phyloP scores from a whole-genome alignment of 2,113 vertebrate genomes.

The Toxotes jaculatrix region DNA sequence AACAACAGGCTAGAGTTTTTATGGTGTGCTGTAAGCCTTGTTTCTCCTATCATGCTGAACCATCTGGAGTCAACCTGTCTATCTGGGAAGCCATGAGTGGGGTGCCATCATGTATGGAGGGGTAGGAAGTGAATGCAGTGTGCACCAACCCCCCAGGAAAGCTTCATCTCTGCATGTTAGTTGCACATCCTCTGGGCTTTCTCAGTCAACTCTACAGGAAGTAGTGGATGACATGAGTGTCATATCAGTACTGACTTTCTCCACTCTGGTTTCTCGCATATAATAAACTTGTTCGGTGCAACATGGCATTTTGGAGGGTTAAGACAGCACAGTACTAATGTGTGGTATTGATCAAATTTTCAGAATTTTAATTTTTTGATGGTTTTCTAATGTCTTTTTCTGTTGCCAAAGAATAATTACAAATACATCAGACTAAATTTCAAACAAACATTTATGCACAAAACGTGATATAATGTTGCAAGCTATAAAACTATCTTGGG shows the following conservation, averaged over 20 bases:
- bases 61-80: slow-evolving; percentile 88
- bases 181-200: slow-evolving; percentile 77
- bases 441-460: not conserved
- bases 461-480: not conserved
- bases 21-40: slow-evolving; percentile 50
- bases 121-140: slow-evolving; percentile 84
- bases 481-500: not conserved
- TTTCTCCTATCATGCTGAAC: slow-evolving; percentile 88
- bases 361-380: not conserved
- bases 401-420: not conserved
- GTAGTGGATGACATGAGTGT: slow-evolving; percentile 59
- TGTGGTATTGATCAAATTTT: not conserved
- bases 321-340: not conserved
- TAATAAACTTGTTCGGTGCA: not conserved
- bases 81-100: slow-evolving; percentile 73
- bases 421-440: not conserved
- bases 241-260: slow-evolving; percentile 38
- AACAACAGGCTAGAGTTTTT: slow-evolving; percentile 48
- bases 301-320: not conserved
- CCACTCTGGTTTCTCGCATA: slow-evolving; percentile 15
- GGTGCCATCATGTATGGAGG: slow-evolving; percentile 56
- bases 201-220: slow-evolving; percentile 75
- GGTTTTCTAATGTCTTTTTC: not conserved
- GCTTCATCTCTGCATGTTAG: slow-evolving; percentile 68
- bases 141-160: slow-evolving; percentile 66